Evolutionary conservation across 2,797 vertebrate genomes (phyloP).

Genomic region (Acanthopagrus latus): DNA sequence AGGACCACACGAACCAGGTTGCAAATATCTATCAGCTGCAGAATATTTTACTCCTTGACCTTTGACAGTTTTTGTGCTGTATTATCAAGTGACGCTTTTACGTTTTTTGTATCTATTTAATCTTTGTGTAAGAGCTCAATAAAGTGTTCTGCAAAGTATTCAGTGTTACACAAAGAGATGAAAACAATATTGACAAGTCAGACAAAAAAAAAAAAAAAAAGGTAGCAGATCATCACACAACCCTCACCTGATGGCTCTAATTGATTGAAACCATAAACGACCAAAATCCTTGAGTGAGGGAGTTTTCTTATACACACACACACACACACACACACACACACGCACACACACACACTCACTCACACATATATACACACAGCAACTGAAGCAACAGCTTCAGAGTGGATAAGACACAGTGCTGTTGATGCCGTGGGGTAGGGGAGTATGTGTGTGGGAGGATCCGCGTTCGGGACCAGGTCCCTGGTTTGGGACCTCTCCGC

Average conservation of each 20-base stretch:
- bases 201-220: not conserved
- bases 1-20: not conserved
- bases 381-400: conserved; percentile 38
- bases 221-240: not conserved
- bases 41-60: no score
- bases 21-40: not conserved
- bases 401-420: conserved; percentile 27
- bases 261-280: not conserved
- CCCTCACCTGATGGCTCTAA: not conserved
- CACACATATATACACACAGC: not conserved
- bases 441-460: not conserved
- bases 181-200: not conserved
- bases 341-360: not conserved
- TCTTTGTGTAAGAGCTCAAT: no score
- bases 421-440: conserved; percentile 8
- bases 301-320: not conserved
- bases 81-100: no score
- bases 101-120: no score
- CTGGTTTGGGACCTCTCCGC: conserved; percentile 21
- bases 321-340: not conserved
- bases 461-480: conserved; percentile 2
- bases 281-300: not conserved
- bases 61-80: no score
- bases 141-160: no score
- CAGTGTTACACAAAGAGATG: no score